These are phyloP conservation scores for Pelochelys cantorii DNA, from an alignment of 2,797 vertebrate genomes.

Conservation along the genomic window DNA sequence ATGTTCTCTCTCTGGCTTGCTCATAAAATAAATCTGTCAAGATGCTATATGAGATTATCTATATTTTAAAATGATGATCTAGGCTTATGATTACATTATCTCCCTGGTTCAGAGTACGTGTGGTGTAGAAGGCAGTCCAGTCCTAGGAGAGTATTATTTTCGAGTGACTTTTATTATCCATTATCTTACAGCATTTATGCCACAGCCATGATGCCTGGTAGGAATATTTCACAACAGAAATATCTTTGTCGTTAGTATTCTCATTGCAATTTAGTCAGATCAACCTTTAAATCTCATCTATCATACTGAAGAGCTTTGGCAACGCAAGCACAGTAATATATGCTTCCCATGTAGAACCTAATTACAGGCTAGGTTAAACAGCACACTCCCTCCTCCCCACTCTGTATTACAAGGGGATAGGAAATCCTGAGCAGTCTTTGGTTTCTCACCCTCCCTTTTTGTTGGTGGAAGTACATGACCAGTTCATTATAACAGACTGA, in stretches of 20 bases:
- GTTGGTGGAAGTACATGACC: conserved; percentile 59
- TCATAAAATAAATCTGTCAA: conserved; percentile 77
- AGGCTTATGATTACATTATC: conserved; percentile 68
- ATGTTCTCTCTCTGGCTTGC: neutral
- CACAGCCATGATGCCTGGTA: conserved; percentile 74
- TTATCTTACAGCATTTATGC: conserved; percentile 78
- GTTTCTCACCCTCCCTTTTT: conserved; percentile 74
- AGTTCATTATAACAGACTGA: conserved; percentile 67
- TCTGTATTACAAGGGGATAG: conserved; percentile 69
- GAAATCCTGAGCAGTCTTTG: conserved; percentile 60
- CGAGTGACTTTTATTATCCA: conserved; percentile 81
- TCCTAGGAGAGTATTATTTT: conserved; percentile 81
- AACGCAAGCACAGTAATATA: conserved; percentile 67
- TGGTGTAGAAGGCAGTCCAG: conserved; percentile 48
- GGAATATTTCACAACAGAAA: conserved; percentile 73
- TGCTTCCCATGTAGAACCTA: conserved; percentile 67
- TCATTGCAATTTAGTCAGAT: conserved; percentile 60
- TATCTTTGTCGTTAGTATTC: conserved; percentile 73
- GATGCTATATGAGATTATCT: conserved; percentile 48
- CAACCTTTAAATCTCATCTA: conserved; percentile 72
- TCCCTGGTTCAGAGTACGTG: neutral
- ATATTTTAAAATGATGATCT: conserved; percentile 76
- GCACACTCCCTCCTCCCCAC: conserved; percentile 37
- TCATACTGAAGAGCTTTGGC: conserved; percentile 74
- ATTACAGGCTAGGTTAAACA: conserved; percentile 74